phyloP scores from a whole-genome alignment of 2,797 vertebrate species.

The Mastacembelus armatus region DNA sequence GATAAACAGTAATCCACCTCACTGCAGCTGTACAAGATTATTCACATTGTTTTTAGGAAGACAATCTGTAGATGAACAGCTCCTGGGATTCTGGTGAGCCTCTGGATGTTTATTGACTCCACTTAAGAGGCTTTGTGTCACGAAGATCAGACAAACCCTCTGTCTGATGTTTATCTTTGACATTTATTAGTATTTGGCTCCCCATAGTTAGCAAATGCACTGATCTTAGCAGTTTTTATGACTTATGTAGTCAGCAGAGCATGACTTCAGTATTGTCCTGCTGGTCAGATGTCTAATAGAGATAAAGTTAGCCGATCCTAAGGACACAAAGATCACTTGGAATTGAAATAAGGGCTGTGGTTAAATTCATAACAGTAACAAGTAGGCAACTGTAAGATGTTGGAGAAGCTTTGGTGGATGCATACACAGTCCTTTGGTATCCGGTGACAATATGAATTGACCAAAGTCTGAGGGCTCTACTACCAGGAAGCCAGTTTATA shows the following conservation, averaged over 20 bases:
- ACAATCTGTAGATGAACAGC: conserved; percentile 37
- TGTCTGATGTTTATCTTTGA: conserved; percentile 71
- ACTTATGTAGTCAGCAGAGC: conserved; percentile 51
- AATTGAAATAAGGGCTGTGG: conserved; percentile 7
- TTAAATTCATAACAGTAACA: conserved; percentile 17
- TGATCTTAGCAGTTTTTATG: conserved; percentile 70
- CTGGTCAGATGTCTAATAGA: conserved; percentile 65
- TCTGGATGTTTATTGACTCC: conserved; percentile 65
- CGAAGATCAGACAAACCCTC: conserved; percentile 54
- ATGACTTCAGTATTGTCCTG: conserved; percentile 57
- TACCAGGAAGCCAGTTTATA: conserved; percentile 8
- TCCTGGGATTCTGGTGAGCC: conserved; percentile 34
- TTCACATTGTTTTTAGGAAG: conserved; percentile 36
- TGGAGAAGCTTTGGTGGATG: conserved; percentile 8
- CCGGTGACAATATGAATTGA: conserved; percentile 13
- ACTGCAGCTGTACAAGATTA: conserved; percentile 36
- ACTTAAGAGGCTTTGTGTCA: conserved; percentile 52
- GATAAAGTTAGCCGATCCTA: conserved; percentile 53
- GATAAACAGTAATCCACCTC: conserved; percentile 22
- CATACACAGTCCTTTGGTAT: neutral
- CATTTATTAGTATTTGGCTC: conserved; percentile 59
- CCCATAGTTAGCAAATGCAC: conserved; percentile 58
- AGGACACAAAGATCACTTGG: conserved; percentile 10
- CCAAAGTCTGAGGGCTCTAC: neutral
- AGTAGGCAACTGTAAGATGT: conserved; percentile 31